Percentiles rank a stretch among this genome's conserved stretches.
Conservation (phyloP, 2,797 vertebrate species). For the Psittacula echo region DNA sequence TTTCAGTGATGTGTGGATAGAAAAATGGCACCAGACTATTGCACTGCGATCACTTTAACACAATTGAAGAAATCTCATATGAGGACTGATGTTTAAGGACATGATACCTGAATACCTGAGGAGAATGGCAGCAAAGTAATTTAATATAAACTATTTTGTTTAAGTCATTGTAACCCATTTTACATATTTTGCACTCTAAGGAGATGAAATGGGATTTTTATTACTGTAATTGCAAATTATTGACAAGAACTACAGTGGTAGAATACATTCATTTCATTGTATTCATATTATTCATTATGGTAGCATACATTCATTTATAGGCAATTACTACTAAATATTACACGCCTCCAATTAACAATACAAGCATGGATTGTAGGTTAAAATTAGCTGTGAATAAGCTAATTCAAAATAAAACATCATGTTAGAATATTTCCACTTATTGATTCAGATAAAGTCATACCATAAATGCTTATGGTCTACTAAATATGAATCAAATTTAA, state of each 20-base stretch:
- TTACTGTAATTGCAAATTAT: slow-evolving; percentile 3
- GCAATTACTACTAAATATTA: neutral
- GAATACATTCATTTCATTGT: neutral
- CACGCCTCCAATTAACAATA: neutral
- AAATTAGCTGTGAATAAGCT: neutral
- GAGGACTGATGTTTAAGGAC: neutral
- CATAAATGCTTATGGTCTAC: neutral
- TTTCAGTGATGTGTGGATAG: neutral
- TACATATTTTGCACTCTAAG: neutral
- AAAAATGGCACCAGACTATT: neutral
- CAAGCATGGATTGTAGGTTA: neutral
- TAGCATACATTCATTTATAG: neutral
- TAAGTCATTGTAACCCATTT: neutral
- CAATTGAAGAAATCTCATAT: neutral
- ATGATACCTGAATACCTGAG: neutral
- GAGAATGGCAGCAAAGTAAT: neutral
- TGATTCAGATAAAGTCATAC: neutral
- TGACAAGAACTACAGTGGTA: neutral
- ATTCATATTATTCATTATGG: neutral
- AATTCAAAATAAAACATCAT: neutral
- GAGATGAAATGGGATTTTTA: neutral
- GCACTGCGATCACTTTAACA: neutral
- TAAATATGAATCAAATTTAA: neutral
- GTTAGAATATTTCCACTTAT: neutral
- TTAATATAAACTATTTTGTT: neutral